Percentiles rank a stretch among this genome's conserved stretches.
phyloP scores from a whole-genome alignment of 2,797 vertebrate genomes.

The Enteromius anoplus region DNA sequence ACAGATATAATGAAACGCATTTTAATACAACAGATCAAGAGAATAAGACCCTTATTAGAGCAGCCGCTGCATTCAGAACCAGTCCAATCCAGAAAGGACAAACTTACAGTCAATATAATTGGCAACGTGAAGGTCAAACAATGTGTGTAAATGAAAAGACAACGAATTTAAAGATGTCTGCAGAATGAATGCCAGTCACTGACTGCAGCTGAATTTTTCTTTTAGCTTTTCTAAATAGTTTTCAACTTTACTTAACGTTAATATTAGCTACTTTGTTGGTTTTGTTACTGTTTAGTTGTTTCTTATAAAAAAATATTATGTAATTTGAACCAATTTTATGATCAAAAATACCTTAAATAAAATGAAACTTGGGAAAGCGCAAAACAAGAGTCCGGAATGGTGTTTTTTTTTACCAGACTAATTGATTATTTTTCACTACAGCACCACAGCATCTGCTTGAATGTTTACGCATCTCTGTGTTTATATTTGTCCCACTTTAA shows the following conservation, averaged over 20 bases:
- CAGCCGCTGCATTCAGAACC: conserved; percentile 34
- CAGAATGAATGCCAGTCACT: conserved; percentile 27
- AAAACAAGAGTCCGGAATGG: neutral
- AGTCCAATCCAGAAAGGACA: conserved; percentile 38
- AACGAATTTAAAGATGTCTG: conserved; percentile 26
- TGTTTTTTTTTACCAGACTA: neutral
- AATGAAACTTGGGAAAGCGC: neutral
- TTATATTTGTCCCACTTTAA: conserved; percentile 13
- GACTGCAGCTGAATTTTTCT: neutral
- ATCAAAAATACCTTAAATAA: neutral
- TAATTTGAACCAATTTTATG: neutral
- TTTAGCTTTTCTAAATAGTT: neutral
- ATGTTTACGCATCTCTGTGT: conserved; percentile 17
- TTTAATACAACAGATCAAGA: conserved; percentile 50
- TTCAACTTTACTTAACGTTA: neutral
- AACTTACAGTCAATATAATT: conserved; percentile 56
- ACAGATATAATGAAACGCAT: conserved; percentile 39
- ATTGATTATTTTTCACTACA: neutral
- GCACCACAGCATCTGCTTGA: neutral
- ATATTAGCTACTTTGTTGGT: neutral
- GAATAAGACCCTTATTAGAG: conserved; percentile 35
- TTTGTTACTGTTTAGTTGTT: neutral
- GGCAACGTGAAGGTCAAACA: conserved; percentile 57
- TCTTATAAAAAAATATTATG: neutral
- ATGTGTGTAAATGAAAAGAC: conserved; percentile 43